These are phyloP conservation scores for Theristicus caerulescens DNA, from an alignment of 2,113 vertebrate species.

Conservation along the genomic window DNA sequence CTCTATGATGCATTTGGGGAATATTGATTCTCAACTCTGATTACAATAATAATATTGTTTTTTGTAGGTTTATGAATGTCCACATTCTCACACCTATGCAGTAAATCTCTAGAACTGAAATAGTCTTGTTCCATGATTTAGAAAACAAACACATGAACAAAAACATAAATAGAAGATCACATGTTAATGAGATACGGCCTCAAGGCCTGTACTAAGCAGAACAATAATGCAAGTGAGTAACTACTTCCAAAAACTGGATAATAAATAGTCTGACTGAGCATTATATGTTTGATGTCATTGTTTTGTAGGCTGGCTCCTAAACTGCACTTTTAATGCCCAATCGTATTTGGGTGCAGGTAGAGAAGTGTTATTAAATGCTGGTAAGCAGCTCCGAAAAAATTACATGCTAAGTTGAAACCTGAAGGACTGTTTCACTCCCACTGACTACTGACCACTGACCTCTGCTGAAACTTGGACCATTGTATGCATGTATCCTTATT, in stretches of 20 bases:
- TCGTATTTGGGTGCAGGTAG: not conserved
- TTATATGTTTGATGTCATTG: not conserved
- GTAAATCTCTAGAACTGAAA: not conserved
- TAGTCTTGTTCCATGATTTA: not conserved
- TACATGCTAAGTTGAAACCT: not conserved
- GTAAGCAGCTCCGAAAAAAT: not conserved
- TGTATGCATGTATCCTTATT: not conserved
- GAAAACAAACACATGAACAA: not conserved
- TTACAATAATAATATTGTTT: not conserved
- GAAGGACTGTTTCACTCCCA: not conserved
- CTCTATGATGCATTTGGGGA: not conserved
- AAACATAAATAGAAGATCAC: not conserved
- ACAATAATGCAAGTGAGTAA: not conserved
- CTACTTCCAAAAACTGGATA: not conserved
- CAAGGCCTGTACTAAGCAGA: not conserved
- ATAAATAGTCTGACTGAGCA: not conserved
- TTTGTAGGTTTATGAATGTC: not conserved
- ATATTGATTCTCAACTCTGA: not conserved
- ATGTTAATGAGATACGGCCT: not conserved
- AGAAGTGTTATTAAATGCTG: not conserved
- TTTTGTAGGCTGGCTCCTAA: not conserved
- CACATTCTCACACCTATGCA: not conserved
- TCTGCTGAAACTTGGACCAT: not conserved
- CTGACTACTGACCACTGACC: not conserved
- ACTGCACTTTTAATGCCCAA: not conserved